Percentiles rank a stretch among this genome's conserved stretches.
Conservation (phyloP, 2,888 invertebrate genomes). For the Hanleya hanleyi region DNA sequence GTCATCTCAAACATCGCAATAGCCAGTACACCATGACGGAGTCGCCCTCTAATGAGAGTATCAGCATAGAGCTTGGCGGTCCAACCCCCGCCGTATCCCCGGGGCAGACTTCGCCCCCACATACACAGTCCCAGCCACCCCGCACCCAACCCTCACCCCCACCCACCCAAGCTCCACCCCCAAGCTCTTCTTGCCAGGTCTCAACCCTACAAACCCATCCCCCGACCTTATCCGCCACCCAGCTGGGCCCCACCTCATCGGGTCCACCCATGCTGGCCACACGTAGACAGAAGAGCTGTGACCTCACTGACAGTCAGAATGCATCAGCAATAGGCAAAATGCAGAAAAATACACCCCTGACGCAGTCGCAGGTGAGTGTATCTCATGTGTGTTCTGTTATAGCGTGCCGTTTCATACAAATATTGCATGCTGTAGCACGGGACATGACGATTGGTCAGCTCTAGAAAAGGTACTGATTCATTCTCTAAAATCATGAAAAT, state of each 20-base stretch:
- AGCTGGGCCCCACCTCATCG: conserved; percentile 14
- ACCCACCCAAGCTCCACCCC: no score
- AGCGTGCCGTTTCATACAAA: no score
- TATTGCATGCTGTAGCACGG: no score
- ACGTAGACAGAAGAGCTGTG: conserved; percentile 94
- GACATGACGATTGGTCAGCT: no score
- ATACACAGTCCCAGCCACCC: not conserved
- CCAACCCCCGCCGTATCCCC: conserved; percentile 26
- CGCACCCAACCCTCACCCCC: not conserved
- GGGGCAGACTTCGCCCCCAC: not conserved
- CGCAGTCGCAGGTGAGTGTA: conserved; percentile 64
- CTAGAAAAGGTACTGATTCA: no score
- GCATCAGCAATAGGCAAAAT: conserved; percentile 82
- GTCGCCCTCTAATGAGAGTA: conserved; percentile 73
- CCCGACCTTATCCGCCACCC: not conserved
- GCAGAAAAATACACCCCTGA: conserved; percentile 77
- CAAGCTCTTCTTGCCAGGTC: no score
- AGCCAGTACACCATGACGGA: conserved; percentile 72
- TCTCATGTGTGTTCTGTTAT: no score
- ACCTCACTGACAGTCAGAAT: conserved; percentile 89
- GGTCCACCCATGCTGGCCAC: conserved; percentile 73
- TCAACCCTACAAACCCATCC: no score
- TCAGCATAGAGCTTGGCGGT: conserved; percentile 71
- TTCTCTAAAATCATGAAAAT: no score
- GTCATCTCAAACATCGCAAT: conserved; percentile 92